These are phyloP conservation scores for Trypoxylus dichotomus DNA, from an alignment of 1,140 invertebrate species.

Conservation along the genomic window DNA sequence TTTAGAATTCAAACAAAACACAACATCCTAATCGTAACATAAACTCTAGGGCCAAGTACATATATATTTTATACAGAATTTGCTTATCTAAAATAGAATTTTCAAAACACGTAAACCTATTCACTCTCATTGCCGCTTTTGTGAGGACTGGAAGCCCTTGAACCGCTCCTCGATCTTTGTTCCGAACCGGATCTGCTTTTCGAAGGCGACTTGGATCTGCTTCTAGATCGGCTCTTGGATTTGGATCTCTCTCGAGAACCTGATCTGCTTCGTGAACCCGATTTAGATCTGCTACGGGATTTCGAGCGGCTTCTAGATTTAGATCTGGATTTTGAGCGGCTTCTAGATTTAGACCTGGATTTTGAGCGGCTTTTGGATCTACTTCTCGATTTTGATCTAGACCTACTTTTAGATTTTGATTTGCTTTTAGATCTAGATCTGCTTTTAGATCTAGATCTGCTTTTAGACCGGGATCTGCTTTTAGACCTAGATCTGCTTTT, in stretches of 20 bases:
- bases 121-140: constrained; percentile 27
- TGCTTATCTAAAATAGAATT: too few relatives aligned
- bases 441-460: constrained; percentile 38
- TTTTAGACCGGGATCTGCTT: not conserved
- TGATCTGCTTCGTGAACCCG: constrained; percentile 47
- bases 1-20: too few relatives aligned
- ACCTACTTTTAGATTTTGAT: constrained; percentile 32
- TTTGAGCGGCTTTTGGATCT: constrained; percentile 38
- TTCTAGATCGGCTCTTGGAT: constrained; percentile 54
- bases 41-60: too few relatives aligned
- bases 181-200: constrained; percentile 55
- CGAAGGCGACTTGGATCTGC: constrained; percentile 37
- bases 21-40: too few relatives aligned
- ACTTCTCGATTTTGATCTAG: constrained; percentile 35
- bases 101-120: not conserved
- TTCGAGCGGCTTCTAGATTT: constrained; percentile 34
- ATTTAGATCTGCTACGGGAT: constrained; percentile 34
- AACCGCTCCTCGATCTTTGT: constrained; percentile 48
- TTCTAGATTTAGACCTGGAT: constrained; percentile 42
- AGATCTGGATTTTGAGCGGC: constrained; percentile 49
- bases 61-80: too few relatives aligned
- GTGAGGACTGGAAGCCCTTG: not conserved
- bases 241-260: constrained; percentile 55
- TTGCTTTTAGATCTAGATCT: constrained; percentile 7
- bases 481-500: constrained; percentile 55